phyloP scores from a whole-genome alignment of 2,113 vertebrate genomes.

The Theristicus caerulescens region DNA sequence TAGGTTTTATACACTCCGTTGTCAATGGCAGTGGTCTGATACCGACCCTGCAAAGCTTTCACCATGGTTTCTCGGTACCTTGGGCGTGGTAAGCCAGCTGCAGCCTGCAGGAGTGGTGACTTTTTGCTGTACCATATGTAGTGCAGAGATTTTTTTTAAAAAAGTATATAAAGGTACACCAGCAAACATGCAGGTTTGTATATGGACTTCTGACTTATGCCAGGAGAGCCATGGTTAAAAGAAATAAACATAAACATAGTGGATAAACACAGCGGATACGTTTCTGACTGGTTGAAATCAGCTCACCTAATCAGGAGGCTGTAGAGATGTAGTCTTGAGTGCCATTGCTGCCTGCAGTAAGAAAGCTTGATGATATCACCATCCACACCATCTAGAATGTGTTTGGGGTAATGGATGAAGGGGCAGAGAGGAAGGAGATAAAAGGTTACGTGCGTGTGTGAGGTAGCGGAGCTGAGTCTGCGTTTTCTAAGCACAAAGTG shows the following conservation, averaged over 20 bases:
- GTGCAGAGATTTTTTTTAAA: not conserved
- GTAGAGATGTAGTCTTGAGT: not conserved
- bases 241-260: not conserved
- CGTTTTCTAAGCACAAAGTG: not conserved
- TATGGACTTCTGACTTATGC: not conserved
- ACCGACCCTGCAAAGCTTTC: not conserved
- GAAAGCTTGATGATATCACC: not conserved
- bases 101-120: not conserved
- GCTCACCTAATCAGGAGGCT: not conserved
- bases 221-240: not conserved
- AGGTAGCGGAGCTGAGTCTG: not conserved
- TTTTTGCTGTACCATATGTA: not conserved
- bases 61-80: not conserved
- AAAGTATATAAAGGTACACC: not conserved
- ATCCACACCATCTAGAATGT: not conserved
- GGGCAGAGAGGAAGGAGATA: not conserved
- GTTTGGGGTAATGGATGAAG: not conserved
- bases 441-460: not conserved
- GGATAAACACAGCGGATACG: not conserved
- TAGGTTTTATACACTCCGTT: not conserved
- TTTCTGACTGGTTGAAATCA: not conserved
- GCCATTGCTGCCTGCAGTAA: not conserved
- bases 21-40: not conserved
- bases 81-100: not conserved
- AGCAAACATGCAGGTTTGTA: not conserved